These are phyloP conservation scores for Caracal caracal DNA, from an alignment of 2,113 vertebrate genomes.

Conservation along the genomic window DNA sequence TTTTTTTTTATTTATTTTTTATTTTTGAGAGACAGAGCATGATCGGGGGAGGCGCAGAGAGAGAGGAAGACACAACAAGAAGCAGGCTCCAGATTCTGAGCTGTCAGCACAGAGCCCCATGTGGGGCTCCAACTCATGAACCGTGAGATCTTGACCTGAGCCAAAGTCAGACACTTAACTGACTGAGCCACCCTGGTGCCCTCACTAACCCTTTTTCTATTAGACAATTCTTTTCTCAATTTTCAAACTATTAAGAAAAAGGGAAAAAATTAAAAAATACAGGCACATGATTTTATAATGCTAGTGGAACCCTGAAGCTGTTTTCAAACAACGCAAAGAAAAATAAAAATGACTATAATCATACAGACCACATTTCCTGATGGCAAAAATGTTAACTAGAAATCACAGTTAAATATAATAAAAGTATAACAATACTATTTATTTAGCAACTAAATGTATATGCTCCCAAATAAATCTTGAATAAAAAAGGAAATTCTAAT, in stretches of 20 bases:
- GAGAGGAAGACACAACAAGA: too few species aligned
- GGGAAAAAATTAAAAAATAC: neutral
- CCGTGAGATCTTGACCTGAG: too few species aligned
- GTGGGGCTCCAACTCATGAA: too few species aligned
- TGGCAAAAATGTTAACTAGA: neutral
- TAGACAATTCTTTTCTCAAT: neutral
- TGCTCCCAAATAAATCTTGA: neutral
- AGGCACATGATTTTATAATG: neutral
- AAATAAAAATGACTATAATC: neutral
- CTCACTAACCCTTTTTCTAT: neutral
- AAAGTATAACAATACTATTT: neutral
- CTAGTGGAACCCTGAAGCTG: neutral
- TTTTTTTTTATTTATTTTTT: too few species aligned
- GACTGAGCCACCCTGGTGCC: too few species aligned
- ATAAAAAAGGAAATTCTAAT: neutral
- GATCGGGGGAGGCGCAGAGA: too few species aligned
- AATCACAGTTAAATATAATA: neutral
- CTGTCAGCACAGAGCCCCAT: too few species aligned
- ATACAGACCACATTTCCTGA: neutral
- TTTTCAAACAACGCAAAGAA: neutral
- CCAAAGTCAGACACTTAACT: too few species aligned
- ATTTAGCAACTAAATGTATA: neutral
- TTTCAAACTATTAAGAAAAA: neutral
- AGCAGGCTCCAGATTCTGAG: too few species aligned
- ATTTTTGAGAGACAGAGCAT: too few species aligned